Evolutionary conservation across 37 sponge, comb jelly and placozoan species (phyloP).

Genomic region (Agelas oroides): DNA sequence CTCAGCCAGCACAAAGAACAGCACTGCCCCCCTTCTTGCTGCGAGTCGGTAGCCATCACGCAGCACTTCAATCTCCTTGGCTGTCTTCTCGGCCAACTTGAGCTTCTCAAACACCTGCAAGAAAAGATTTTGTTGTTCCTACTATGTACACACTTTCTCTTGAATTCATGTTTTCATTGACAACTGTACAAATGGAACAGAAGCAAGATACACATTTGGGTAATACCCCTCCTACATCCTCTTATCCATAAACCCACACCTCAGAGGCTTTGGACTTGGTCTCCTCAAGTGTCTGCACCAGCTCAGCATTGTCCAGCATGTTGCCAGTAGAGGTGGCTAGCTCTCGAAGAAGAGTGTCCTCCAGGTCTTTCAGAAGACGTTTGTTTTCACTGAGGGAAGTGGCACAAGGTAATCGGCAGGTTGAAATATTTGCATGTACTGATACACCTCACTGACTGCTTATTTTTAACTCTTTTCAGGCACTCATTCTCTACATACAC

Average conservation of each 20-base stretch:
- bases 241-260: slow-evolving; percentile 32
- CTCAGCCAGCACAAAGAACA: slow-evolving; percentile 97
- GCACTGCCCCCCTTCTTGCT: slow-evolving; percentile 95
- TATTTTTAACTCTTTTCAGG: too few species aligned
- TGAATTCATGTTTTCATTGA: too few species aligned
- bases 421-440: neutral
- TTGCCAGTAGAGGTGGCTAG: slow-evolving; percentile 97
- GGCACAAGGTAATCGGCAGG: neutral
- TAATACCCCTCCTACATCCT: neutral
- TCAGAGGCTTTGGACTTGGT: slow-evolving; percentile 98
- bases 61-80: slow-evolving; percentile 89
- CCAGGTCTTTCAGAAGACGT: slow-evolving; percentile 93
- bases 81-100: slow-evolving; percentile 83
- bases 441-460: too few species aligned
- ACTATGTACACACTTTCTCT: neutral
- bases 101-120: slow-evolving; percentile 89
- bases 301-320: slow-evolving; percentile 98
- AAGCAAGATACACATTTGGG: neutral
- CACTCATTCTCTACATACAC: neutral
- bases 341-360: slow-evolving; percentile 97
- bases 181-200: too few species aligned
- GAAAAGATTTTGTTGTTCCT: neutral
- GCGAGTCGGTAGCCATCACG: slow-evolving; percentile 97
- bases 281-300: slow-evolving; percentile 96
- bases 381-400: slow-evolving; percentile 85